These are phyloP conservation scores for Notolabrus celidotus DNA, from an alignment of 2,797 vertebrate species.

Conservation along the genomic window DNA sequence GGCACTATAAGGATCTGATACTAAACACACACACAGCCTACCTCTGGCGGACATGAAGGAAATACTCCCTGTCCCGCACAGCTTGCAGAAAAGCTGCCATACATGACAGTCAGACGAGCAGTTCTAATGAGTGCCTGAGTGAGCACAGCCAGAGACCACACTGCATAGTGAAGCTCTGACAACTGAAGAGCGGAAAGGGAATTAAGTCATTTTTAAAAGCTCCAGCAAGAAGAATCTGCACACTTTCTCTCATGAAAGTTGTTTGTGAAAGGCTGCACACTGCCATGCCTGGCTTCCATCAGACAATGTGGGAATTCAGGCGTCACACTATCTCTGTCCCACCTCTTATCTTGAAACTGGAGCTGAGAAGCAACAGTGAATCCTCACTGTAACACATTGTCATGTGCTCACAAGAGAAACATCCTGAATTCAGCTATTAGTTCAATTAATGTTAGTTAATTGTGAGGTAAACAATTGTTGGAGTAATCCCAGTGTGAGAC, in stretches of 20 bases:
- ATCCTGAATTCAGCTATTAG: slow-evolving; percentile 4
- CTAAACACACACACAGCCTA: slow-evolving; percentile 71
- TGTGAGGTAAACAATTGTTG: no score
- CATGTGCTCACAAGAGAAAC: slow-evolving; percentile 13
- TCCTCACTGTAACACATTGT: slow-evolving; percentile 5
- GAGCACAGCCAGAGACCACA: slow-evolving; percentile 19
- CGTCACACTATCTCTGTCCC: slow-evolving; percentile 27
- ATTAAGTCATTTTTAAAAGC: neutral
- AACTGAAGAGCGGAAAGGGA: neutral
- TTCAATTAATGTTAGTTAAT: no score
- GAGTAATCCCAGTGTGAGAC: no score
- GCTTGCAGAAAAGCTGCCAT: slow-evolving; percentile 78
- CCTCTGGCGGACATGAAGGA: slow-evolving; percentile 89
- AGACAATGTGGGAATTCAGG: slow-evolving; percentile 26
- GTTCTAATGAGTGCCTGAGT: slow-evolving; percentile 30
- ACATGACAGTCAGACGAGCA: slow-evolving; percentile 83
- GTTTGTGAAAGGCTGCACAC: slow-evolving; percentile 1
- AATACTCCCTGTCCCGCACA: slow-evolving; percentile 82
- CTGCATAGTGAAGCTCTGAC: slow-evolving; percentile 39
- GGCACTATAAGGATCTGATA: neutral
- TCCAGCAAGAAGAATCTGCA: neutral
- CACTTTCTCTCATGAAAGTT: neutral
- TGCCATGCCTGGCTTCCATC: slow-evolving; percentile 9
- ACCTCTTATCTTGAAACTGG: slow-evolving; percentile 58
- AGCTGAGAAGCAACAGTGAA: slow-evolving; percentile 40